A percentile compares a stretch with the other conserved stretches of the same genome.
Evolutionary conservation across 2,113 vertebrate genomes (phyloP).

Genomic region (Genyomyrus donnyi): DNA sequence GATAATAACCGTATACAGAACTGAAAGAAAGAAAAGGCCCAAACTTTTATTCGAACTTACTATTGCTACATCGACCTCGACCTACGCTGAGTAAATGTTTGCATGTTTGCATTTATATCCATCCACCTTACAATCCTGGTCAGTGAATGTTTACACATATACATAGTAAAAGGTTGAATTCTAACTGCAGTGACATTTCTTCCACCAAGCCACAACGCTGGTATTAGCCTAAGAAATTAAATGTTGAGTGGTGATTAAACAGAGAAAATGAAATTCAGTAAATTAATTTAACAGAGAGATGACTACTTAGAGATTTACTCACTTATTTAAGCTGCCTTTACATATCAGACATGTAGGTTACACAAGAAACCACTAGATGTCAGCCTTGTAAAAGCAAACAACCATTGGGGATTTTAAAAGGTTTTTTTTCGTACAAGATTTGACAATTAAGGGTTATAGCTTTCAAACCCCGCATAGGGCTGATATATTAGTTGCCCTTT

Average conservation of each 20-base stretch:
- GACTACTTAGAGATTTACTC: not conserved
- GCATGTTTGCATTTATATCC: not conserved
- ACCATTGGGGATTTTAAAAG: not conserved
- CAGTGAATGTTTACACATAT: not conserved
- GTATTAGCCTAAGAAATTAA: not conserved
- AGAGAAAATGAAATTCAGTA: not conserved
- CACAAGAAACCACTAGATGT: conserved; percentile 44
- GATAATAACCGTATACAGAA: too few species aligned
- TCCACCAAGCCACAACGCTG: not conserved
- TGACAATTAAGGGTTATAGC: not conserved
- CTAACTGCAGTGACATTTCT: not conserved
- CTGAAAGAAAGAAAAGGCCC: too few species aligned
- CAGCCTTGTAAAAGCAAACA: conserved; percentile 40
- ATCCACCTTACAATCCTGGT: not conserved
- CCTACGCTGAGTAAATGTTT: not conserved
- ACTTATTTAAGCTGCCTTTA: not conserved
- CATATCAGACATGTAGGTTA: not conserved
- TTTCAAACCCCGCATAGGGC: not conserved
- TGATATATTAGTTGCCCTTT: not conserved
- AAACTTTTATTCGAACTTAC: too few species aligned
- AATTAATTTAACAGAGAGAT: not conserved
- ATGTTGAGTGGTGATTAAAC: not conserved
- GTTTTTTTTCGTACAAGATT: not conserved
- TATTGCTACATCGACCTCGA: not conserved
- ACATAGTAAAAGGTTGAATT: not conserved